These are phyloP conservation scores for Xanthorhoe designata DNA, from an alignment of 2,888 invertebrate species.

Conservation along the genomic window DNA sequence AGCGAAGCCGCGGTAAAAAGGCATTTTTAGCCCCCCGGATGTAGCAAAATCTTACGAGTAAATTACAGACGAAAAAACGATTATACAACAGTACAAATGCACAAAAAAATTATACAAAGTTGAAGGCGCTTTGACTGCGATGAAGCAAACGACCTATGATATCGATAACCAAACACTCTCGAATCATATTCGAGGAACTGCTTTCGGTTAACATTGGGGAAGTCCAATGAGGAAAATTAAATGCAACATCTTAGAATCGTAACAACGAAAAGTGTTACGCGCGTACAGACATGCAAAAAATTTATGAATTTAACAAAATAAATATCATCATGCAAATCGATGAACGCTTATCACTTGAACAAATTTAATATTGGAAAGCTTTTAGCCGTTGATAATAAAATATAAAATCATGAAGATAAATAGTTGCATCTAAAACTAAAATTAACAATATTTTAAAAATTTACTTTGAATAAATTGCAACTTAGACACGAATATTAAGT, in stretches of 20 bases:
- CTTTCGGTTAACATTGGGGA: slow-evolving; percentile 69
- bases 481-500: slow-evolving; percentile 6
- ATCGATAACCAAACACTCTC: slow-evolving; percentile 64
- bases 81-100: slow-evolving; percentile 14
- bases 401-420: background rate
- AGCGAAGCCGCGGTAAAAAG: no score
- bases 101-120: slow-evolving; percentile 22
- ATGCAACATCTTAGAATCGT: slow-evolving; percentile 42
- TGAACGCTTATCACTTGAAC: background rate
- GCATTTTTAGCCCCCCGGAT: slow-evolving; percentile 9
- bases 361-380: background rate
- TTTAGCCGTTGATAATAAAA: background rate
- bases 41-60: slow-evolving; percentile 19
- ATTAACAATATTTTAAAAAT: background rate
- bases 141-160: slow-evolving; percentile 58
- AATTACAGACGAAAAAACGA: slow-evolving; percentile 15
- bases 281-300: background rate
- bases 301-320: background rate
- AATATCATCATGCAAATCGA: background rate
- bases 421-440: background rate
- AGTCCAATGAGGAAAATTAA: slow-evolving; percentile 67
- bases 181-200: slow-evolving; percentile 70
- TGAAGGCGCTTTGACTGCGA: slow-evolving; percentile 41
- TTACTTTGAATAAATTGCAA: background rate
- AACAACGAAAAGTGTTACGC: slow-evolving; percentile 25